Base-by-base conservation (phyloP, 2,888 invertebrate species). In the Stegophylla sp. region DNA sequence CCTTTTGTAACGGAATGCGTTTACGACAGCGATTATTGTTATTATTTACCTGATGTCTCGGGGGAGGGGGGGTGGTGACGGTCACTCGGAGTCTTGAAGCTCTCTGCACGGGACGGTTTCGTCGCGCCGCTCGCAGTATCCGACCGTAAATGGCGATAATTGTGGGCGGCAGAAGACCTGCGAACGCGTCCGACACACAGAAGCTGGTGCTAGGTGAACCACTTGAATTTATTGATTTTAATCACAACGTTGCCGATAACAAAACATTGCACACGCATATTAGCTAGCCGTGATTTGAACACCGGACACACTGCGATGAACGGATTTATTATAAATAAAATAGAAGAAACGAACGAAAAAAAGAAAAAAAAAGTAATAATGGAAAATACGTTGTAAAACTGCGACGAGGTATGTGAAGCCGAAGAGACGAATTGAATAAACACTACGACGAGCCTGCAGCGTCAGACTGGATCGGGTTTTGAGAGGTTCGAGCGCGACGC, bases 401-500 rank as follows among this genome's bases (percentile, higher is more conserved):
- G 48, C 48, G 12, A 51, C 34, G 34, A 34, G 34, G 34, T 72
- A 17, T n/a, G n/a, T n/a, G n/a, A n/a, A n/a, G n/a, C n/a, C n/a
- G n/a, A n/a, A n/a, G 12, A 73, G 13, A 34, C 41, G 20, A 48
- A 61, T n/a, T 26, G 61, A 61, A 45, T 45, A 63, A 34, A 48
- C 51, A 41, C 34, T 34, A 53, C 59, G 77, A 59, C 67, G 79
- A 71, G 79, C 51, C 69, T 51, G 79, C 61, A 71, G 67, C 61
- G 59, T 26, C 79, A 61, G 79, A 79, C 79, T 79, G 79, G 79
- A 41, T 71, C 67, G 77, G 51, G 51, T 79, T 48, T 41, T 63
- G n/a, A n/a, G n/a, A 20, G 51, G 13, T 66, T 53, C 51, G 77
- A 67, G 67, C 77, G 67, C n/a, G n/a, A n/a, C 77, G 67, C 79